phyloP scores from a whole-genome alignment of 2,797 vertebrate species.

The Epinephelus awoara region DNA sequence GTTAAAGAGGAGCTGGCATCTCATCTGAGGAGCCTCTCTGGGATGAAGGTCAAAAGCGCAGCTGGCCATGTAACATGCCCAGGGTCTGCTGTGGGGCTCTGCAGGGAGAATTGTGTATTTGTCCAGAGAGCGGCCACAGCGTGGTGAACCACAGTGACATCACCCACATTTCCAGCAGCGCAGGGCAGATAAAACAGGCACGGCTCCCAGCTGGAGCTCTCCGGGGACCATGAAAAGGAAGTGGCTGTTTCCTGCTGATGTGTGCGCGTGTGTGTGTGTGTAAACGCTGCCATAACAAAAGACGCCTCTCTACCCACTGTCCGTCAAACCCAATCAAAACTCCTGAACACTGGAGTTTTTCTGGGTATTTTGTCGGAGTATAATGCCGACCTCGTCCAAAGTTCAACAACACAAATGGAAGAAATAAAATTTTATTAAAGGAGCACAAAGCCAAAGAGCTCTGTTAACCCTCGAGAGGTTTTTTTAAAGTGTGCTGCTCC shows the following conservation, averaged over 20 bases:
- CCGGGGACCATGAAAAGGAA: constrained; percentile 71
- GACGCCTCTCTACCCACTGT: constrained; percentile 55
- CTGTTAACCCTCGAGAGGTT: constrained; percentile 5
- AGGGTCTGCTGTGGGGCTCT: constrained; percentile 35
- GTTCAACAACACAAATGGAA: constrained; percentile 38
- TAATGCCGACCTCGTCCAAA: constrained; percentile 23
- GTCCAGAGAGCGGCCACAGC: constrained; percentile 32
- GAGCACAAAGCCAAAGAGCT: constrained; percentile 4
- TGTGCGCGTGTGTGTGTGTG: constrained; percentile 33
- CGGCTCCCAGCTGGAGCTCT: constrained; percentile 60
- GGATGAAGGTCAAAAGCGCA: constrained; percentile 65
- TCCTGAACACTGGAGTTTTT: constrained; percentile 3
- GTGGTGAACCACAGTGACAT: constrained; percentile 68
- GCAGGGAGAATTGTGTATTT: constrained; percentile 24
- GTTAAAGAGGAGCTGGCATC: constrained; percentile 68
- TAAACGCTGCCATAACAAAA: constrained; percentile 72
- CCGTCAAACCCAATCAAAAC: constrained; percentile 53
- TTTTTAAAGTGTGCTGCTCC: not conserved
- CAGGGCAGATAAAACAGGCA: constrained; percentile 54
- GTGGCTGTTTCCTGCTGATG: constrained; percentile 85
- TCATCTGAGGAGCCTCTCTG: constrained; percentile 66
- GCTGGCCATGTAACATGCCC: constrained; percentile 59
- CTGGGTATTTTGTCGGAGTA: constrained; percentile 23
- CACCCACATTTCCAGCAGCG: constrained; percentile 52
- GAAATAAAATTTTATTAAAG: constrained; percentile 13